Conservation (phyloP, 2,113 vertebrate genomes). For the Dendropsophus ebraccatus region DNA sequence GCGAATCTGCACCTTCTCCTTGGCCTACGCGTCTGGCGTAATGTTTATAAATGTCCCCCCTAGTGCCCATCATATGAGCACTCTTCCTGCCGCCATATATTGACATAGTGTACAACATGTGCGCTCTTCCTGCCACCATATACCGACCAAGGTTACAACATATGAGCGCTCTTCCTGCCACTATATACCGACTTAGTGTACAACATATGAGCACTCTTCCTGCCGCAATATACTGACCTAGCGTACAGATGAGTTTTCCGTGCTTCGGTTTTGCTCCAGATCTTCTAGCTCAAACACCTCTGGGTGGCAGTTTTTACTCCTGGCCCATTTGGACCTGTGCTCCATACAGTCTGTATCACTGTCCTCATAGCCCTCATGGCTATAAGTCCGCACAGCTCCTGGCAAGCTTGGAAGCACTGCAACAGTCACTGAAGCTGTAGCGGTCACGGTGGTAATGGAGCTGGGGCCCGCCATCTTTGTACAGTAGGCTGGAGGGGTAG, state of each 20-base stretch:
- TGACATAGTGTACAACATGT: too few species aligned
- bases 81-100: too few species aligned
- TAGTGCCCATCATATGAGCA: too few species aligned
- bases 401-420: constrained; percentile 88
- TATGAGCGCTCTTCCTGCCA: too few species aligned
- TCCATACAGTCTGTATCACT: constrained; percentile 77
- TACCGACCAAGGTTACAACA: too few species aligned
- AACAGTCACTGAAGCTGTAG: constrained; percentile 92
- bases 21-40: too few species aligned
- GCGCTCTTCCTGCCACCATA: too few species aligned
- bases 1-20: too few species aligned
- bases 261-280: constrained; percentile 73
- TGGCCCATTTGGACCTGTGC: constrained; percentile 66
- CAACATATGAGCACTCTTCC: too few species aligned
- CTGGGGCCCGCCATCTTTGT: constrained; percentile 70
- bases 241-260: constrained; percentile 27
- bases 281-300: constrained; percentile 83
- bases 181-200: too few species aligned
- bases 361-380: constrained; percentile 80
- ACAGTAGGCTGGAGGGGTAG: constrained; percentile 74
- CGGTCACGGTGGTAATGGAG: constrained; percentile 85
- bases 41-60: too few species aligned
- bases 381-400: constrained; percentile 82
- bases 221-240: constrained; percentile 38
- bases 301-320: constrained; percentile 70